These are phyloP conservation scores for Notolabrus celidotus DNA, from an alignment of 2,797 vertebrate genomes.

Conservation along the genomic window DNA sequence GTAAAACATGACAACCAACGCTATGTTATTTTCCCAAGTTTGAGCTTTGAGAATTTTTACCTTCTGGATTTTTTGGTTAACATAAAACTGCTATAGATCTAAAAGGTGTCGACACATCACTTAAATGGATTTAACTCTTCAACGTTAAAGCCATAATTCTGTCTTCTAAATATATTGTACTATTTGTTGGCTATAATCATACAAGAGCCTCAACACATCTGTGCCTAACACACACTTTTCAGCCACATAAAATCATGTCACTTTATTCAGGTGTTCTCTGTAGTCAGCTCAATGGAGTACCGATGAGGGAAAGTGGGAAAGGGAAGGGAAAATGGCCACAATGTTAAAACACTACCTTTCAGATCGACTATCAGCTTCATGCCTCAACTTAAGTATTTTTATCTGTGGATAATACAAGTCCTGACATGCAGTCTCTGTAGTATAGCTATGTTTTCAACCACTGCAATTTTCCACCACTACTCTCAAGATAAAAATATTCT, in stretches of 20 bases:
- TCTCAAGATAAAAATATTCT: constrained; percentile 22
- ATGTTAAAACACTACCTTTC: constrained; percentile 8
- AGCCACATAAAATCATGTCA: background rate
- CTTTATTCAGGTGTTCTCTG: constrained; percentile 4
- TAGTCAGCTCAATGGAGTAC: background rate
- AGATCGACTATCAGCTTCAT: constrained; percentile 13
- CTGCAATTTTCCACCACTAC: constrained; percentile 1
- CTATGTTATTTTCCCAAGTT: background rate
- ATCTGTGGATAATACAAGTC: background rate
- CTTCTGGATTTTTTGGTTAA: background rate
- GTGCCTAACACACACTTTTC: background rate
- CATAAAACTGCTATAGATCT: background rate
- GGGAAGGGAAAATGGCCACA: background rate
- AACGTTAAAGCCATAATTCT: background rate
- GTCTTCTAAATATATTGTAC: background rate
- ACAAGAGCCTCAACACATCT: background rate
- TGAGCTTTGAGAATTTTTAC: too few species aligned
- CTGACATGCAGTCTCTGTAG: constrained; percentile 14
- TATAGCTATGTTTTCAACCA: constrained; percentile 10
- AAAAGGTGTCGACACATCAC: background rate
- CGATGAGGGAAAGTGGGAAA: background rate
- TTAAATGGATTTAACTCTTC: background rate
- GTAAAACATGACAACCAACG: background rate
- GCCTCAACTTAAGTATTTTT: constrained; percentile 6
- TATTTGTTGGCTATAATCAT: background rate